Conservation (phyloP, 2,113 vertebrate species). For the Notiomystis cincta region DNA sequence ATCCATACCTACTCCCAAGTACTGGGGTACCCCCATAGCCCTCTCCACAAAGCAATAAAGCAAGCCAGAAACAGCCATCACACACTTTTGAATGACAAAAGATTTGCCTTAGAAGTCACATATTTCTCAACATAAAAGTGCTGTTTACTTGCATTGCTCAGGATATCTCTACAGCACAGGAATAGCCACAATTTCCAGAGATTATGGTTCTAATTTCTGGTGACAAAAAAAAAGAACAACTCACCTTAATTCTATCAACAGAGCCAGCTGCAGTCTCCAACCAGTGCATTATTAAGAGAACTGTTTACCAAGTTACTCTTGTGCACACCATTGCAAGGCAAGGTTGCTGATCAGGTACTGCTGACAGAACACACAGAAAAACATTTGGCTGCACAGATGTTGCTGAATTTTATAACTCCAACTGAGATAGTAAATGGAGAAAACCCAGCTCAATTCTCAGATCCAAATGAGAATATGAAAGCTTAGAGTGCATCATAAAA, state of each 20-base stretch:
- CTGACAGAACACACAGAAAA: neutral
- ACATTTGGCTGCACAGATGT: neutral
- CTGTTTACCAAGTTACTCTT: neutral
- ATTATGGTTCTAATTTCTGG: neutral
- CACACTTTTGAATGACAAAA: neutral
- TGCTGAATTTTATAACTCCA: neutral
- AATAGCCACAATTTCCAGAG: neutral
- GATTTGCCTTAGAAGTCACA: neutral
- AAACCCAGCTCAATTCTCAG: neutral
- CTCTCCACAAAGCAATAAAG: neutral
- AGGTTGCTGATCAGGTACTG: neutral
- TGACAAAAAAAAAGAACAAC: neutral
- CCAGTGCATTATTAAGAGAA: neutral
- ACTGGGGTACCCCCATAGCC: neutral
- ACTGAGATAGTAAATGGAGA: neutral
- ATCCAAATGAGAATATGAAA: neutral
- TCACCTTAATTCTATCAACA: neutral
- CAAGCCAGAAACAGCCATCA: neutral
- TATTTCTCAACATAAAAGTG: neutral
- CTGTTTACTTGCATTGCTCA: neutral
- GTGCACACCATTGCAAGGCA: neutral
- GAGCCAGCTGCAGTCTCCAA: neutral
- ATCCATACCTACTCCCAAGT: neutral
- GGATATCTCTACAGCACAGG: neutral
- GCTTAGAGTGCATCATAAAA: neutral